phyloP scores from a whole-genome alignment of 2,888 invertebrate species.

The Sabatieria punctata region DNA sequence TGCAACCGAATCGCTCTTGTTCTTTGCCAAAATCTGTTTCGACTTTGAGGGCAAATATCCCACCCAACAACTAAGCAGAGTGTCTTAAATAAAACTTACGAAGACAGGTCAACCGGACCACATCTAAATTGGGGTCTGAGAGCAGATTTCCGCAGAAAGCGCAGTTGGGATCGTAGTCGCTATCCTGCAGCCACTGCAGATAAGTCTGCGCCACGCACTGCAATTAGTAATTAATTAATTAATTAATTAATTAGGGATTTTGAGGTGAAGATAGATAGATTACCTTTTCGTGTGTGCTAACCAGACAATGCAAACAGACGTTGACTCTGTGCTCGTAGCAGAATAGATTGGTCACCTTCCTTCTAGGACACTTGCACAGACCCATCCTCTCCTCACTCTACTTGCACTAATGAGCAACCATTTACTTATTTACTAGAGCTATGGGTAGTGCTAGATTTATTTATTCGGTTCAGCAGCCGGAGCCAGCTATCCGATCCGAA shows the following conservation, averaged over 20 bases:
- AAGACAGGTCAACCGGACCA: conserved; percentile 26
- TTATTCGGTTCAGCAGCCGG: no score
- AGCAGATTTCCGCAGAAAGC: conserved; percentile 66
- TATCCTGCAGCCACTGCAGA: conserved; percentile 94
- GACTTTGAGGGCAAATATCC: no score
- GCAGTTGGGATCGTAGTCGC: conserved; percentile 87
- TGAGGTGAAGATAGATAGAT: no score
- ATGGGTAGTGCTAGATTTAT: no score
- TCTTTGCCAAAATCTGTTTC: no score
- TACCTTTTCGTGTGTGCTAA: conserved; percentile 86
- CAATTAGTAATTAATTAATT: conserved; percentile 16
- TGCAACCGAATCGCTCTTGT: no score
- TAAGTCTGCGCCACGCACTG: conserved; percentile 98
- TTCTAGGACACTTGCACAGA: conserved; percentile 91
- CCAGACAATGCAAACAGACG: conserved; percentile 97
- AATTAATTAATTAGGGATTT: conserved; percentile 15
- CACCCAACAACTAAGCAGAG: no score
- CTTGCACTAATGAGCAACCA: no score
- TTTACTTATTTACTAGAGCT: no score
- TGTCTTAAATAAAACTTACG: conserved; percentile 24
- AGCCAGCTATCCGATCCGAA: no score
- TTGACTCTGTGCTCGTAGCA: conserved; percentile 98
- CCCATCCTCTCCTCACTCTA: conserved; percentile 71
- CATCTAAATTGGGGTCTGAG: conserved; percentile 59
- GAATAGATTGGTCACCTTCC: conserved; percentile 90